These are phyloP conservation scores for Encarsia formosa DNA, from an alignment of 2,888 invertebrate species.

Conservation along the genomic window DNA sequence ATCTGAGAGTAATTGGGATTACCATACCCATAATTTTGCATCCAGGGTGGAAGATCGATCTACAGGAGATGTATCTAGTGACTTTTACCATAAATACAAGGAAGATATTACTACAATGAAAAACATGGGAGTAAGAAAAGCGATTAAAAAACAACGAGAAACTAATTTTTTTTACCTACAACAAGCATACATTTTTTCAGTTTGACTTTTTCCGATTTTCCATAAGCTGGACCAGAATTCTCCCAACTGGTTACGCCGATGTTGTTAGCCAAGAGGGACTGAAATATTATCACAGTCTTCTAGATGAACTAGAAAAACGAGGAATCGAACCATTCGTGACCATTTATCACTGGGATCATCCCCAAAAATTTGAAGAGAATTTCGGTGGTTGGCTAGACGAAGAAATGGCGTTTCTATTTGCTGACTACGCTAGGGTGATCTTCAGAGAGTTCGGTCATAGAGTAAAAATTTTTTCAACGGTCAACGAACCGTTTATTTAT, in stretches of 20 bases:
- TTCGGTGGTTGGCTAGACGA: constrained; percentile 65
- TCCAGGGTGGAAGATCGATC: constrained; percentile 56
- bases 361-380: constrained; percentile 57
- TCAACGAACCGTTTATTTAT: constrained; percentile 67
- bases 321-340: constrained; percentile 61
- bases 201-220: constrained; percentile 56
- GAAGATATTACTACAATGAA: constrained; percentile 45
- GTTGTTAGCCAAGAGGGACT: constrained; percentile 58
- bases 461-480: constrained; percentile 50
- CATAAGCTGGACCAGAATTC: constrained; percentile 64
- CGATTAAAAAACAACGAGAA: background rate
- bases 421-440: constrained; percentile 58
- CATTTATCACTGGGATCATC: constrained; percentile 67
- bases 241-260: constrained; percentile 60
- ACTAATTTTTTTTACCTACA: background rate
- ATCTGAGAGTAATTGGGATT: constrained; percentile 63
- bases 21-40: constrained; percentile 54
- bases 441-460: constrained; percentile 60
- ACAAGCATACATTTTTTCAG: constrained; percentile 9
- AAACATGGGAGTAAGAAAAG: constrained; percentile 31
- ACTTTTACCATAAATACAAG: constrained; percentile 65
- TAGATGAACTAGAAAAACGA: constrained; percentile 55
- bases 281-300: constrained; percentile 60
- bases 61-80: constrained; percentile 65
- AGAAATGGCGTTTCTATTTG: constrained; percentile 58